Evolutionary conservation across 1,140 invertebrate species (phyloP).

Genomic region (Drosophila repleta): DNA sequence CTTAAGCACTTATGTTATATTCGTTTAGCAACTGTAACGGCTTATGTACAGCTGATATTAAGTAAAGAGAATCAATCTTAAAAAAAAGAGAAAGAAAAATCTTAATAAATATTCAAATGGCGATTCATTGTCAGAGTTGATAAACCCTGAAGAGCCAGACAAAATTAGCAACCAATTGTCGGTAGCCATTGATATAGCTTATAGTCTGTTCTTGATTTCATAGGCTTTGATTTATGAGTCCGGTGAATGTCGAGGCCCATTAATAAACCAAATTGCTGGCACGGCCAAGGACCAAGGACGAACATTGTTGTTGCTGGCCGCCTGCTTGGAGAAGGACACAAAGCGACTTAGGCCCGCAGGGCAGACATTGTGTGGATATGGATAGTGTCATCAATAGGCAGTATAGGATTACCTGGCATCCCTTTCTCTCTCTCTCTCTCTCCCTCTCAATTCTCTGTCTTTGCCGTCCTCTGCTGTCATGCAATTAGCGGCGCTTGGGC

Average conservation of each 20-base stretch:
- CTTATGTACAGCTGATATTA: too few species aligned
- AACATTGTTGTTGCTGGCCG: slow-evolving; percentile 36
- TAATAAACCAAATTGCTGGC: slow-evolving; percentile 53
- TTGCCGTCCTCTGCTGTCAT: neutral
- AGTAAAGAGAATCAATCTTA: too few species aligned
- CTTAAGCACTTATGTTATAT: too few species aligned
- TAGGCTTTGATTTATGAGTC: slow-evolving; percentile 56
- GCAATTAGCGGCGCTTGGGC: slow-evolving; percentile 61
- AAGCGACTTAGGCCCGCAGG: slow-evolving; percentile 6
- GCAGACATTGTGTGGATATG: slow-evolving; percentile 12
- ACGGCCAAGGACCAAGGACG: neutral
- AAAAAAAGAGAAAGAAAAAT: too few species aligned
- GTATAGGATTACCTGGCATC: slow-evolving; percentile 14
- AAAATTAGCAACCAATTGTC: slow-evolving; percentile 43
- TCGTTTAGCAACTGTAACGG: too few species aligned
- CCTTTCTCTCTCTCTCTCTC: neutral
- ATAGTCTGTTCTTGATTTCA: slow-evolving; percentile 42
- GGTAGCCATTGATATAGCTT: slow-evolving; percentile 31
- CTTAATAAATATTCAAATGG: too few species aligned
- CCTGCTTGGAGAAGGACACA: slow-evolving; percentile 10
- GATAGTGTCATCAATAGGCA: slow-evolving; percentile 47
- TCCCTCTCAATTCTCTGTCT: neutral
- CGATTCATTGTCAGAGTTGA: too few species aligned
- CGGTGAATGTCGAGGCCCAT: slow-evolving; percentile 42
- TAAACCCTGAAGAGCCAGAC: neutral